A percentile compares a stretch with the other conserved stretches of the same genome.
phyloP scores from a whole-genome alignment of 2,797 vertebrate species.

The Eutrigla gurnardus region DNA sequence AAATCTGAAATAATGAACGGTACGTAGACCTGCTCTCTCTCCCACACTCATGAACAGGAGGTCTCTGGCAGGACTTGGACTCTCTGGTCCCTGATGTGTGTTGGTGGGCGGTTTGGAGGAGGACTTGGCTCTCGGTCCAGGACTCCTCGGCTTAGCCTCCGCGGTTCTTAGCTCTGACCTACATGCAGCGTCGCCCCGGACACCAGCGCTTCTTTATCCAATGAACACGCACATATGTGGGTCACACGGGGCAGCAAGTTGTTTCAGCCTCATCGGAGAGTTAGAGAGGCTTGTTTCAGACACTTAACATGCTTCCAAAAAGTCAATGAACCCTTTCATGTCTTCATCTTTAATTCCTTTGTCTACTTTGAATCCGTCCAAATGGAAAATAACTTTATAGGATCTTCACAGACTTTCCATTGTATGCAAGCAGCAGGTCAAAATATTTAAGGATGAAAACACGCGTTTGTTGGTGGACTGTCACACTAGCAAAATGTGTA shows the following conservation, averaged over 20 bases:
- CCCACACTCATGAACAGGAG: constrained; percentile 41
- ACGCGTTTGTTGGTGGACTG: no score
- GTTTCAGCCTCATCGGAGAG: constrained; percentile 1
- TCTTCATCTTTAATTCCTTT: no score
- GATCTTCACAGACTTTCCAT: no score
- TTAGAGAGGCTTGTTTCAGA: neutral
- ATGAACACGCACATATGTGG: constrained; percentile 52
- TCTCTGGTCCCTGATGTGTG: neutral
- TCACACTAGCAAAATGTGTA: no score
- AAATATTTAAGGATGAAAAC: no score
- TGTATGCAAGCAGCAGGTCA: no score
- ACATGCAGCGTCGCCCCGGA: constrained; percentile 37
- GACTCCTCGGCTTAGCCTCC: constrained; percentile 34
- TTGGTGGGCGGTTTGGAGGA: neutral
- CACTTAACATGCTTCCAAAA: no score
- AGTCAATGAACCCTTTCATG: no score
- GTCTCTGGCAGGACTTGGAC: constrained; percentile 33
- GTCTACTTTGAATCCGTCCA: no score
- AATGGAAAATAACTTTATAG: no score
- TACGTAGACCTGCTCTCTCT: no score
- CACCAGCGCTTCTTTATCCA: constrained; percentile 39
- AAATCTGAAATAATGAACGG: no score
- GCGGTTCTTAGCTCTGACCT: constrained; percentile 62
- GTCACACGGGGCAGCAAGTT: constrained; percentile 23
- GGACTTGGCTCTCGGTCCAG: constrained; percentile 28